Evolutionary conservation across 2,797 vertebrate species (phyloP).

Genomic region (Sebastiscus albofasciatus): DNA sequence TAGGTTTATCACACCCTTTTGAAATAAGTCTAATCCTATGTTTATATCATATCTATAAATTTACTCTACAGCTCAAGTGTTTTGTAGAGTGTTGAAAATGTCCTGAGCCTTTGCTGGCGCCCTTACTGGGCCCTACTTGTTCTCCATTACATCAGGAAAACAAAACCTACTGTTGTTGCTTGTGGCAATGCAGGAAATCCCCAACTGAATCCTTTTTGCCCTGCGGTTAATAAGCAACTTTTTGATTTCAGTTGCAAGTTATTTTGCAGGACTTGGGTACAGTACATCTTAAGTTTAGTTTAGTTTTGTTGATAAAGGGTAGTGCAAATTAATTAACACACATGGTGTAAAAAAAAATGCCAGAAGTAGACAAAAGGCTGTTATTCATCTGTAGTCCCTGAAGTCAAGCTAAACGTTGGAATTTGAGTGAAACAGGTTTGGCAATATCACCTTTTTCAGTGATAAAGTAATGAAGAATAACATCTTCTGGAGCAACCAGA

Average conservation of each 20-base stretch:
- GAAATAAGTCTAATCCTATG: background rate
- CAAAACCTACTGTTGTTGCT: conserved; percentile 45
- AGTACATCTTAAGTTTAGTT: background rate
- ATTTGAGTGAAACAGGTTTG: background rate
- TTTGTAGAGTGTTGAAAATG: background rate
- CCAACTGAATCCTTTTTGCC: background rate
- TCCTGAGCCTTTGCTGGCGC: background rate
- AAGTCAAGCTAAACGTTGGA: background rate
- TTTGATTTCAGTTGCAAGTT: background rate
- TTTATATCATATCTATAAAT: background rate
- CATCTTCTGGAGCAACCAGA: background rate
- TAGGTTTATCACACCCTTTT: background rate
- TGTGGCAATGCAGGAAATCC: background rate
- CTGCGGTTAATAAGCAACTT: background rate
- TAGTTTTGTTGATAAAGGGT: too few species aligned
- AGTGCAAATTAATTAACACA: too few species aligned
- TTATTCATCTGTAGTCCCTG: too few species aligned
- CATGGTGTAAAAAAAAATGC: too few species aligned
- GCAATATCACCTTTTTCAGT: background rate
- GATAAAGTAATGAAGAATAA: background rate
- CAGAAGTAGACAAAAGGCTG: too few species aligned
- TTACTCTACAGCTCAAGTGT: background rate
- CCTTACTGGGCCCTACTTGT: conserved; percentile 40
- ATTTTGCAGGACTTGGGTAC: background rate
- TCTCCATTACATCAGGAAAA: conserved; percentile 41